Percentiles rank a stretch among this genome's conserved stretches.
These are phyloP conservation scores for Cottoperca gobio DNA, from an alignment of 2,797 vertebrate genomes.

Conservation along the genomic window DNA sequence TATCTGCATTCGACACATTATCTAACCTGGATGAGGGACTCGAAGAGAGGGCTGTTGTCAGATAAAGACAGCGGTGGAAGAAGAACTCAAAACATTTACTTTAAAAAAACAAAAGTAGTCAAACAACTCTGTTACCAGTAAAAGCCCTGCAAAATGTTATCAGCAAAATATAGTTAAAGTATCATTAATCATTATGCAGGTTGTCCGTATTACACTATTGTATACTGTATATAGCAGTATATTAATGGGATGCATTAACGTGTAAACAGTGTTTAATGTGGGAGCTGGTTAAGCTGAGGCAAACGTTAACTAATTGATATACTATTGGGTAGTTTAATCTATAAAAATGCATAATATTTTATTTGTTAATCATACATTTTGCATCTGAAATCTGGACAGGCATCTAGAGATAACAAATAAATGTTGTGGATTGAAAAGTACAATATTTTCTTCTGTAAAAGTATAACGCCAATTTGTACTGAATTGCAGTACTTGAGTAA, in stretches of 20 bases:
- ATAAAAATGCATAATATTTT: not conserved
- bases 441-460: not conserved
- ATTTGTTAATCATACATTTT: not conserved
- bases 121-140: not conserved
- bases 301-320: not conserved
- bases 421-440: not conserved
- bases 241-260: not conserved
- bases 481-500: not conserved
- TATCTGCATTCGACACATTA: not conserved
- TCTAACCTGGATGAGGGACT: slow-evolving; percentile 1
- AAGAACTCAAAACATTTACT: not conserved
- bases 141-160: not conserved
- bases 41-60: not conserved
- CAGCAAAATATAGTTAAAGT: not conserved
- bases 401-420: not conserved
- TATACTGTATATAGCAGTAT: not conserved
- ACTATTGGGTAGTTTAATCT: not conserved
- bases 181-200: not conserved
- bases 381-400: not conserved
- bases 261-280: not conserved
- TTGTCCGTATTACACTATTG: not conserved
- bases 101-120: not conserved
- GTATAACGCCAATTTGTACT: not conserved
- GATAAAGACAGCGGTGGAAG: not conserved
- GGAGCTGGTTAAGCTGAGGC: not conserved